Base-by-base conservation (phyloP, 2,888 invertebrate species). In the Phalangium opilio region DNA sequence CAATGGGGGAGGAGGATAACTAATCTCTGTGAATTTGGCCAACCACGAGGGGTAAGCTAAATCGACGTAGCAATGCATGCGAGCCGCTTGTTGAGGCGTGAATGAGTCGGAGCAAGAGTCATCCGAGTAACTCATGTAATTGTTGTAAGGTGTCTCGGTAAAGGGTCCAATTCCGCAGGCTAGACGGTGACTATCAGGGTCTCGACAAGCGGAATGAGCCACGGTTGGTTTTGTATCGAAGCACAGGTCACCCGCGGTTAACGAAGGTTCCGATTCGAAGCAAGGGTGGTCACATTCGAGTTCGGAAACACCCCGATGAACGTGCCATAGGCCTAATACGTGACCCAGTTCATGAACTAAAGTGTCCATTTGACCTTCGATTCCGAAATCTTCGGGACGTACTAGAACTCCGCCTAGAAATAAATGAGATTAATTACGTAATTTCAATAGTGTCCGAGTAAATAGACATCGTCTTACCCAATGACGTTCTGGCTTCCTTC, bases 331-430 rank as follows among this genome's bases (percentile, higher is more conserved):
- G 2, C 65, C 65, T 14, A 65, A 56, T 15, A 56, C 58, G 52
- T 65, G 65, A 1, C 65, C 65, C 8, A 65, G 49, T 52, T 65
- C 65, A 47, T 65, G 65, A 1, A 65, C 58, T 19, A 64, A 51
- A 33, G 56, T 59, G 48, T 60, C 56, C 18, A 57, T 51, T 38
- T 57, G 54, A 5, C 58, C 59, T 0, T 45, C 46, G 3, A 45
- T 43, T 5, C 64, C 63, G 45, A 60, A 63, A 14, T 53, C 55
- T 43, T 59, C 54, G 4, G 58, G 56, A 19, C 61, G 60, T 42
- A 64, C 55, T 10, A 63, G 57, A 2, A 58, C 58, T 4, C 64
- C 64, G 19, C 64, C 64, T 63, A 46, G 41, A 35, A 14, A 11
- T 21, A 34, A 34, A 41, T 17, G n/a, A 7, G 27, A 27, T 27